These are phyloP conservation scores for Morone chrysops DNA, from an alignment of 2,113 vertebrate genomes.

Conservation along the genomic window DNA sequence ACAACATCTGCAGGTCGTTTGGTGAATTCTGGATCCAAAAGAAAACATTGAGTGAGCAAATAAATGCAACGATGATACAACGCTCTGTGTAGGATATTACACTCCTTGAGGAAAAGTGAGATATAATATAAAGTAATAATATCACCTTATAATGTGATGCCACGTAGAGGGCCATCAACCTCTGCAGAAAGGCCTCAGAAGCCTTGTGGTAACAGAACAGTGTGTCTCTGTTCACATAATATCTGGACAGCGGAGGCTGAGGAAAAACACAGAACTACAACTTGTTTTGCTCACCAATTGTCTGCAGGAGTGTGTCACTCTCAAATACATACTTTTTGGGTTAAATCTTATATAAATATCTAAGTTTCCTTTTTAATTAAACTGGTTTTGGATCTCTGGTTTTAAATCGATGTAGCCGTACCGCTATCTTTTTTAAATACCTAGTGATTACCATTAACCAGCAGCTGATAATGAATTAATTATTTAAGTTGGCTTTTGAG, in stretches of 20 bases:
- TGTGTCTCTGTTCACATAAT: slow-evolving; percentile 97
- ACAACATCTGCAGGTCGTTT: slow-evolving; percentile 97
- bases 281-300: neutral
- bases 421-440: neutral
- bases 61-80: neutral
- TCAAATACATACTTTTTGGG: too few relatives aligned
- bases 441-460: neutral
- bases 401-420: neutral
- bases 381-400: neutral
- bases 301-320: neutral
- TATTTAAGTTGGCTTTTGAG: neutral
- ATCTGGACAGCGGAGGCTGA: slow-evolving; percentile 86
- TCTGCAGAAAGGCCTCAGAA: slow-evolving; percentile 94
- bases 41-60: neutral
- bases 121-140: neutral
- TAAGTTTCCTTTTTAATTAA: too few relatives aligned
- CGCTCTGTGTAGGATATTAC: too few relatives aligned
- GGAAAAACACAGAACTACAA: slow-evolving; percentile 50
- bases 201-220: slow-evolving; percentile 98
- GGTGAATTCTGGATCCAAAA: slow-evolving; percentile 90
- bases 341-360: too few relatives aligned
- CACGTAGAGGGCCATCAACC: slow-evolving; percentile 97
- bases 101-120: neutral
- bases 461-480: neutral
- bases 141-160: slow-evolving; percentile 98